Percentiles rank a stretch among this genome's conserved stretches.
phyloP scores from a whole-genome alignment of 2,797 vertebrate genomes.

The Cygnus olor region DNA sequence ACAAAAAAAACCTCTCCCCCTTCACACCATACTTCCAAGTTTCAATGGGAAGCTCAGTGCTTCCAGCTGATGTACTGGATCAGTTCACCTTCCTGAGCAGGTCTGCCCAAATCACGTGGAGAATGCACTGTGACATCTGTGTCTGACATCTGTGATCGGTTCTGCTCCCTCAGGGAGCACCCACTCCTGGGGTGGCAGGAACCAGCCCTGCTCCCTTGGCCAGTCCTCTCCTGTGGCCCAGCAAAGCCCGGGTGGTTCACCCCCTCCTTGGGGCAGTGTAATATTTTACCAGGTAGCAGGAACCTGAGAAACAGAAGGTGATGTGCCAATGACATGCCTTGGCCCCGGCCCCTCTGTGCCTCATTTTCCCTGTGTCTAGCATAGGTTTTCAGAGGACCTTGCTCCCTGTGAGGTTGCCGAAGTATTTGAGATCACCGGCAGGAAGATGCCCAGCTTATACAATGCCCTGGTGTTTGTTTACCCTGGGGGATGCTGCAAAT shows the following conservation, averaged over 20 bases:
- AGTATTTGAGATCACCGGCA: background rate
- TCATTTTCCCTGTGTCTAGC: background rate
- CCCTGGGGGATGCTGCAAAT: background rate
- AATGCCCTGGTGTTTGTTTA: background rate
- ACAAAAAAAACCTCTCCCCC: background rate
- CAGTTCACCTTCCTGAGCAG: background rate
- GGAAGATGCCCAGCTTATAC: background rate
- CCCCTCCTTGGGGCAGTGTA: background rate
- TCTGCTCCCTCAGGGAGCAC: background rate
- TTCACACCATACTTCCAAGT: fast-evolving
- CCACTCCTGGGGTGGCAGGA: background rate
- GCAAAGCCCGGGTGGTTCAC: background rate
- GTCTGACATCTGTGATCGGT: background rate
- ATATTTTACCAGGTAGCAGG: background rate
- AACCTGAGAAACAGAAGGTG: background rate
- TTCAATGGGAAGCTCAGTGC: background rate
- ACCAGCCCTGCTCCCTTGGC: background rate
- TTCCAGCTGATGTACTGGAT: background rate
- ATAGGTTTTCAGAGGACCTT: background rate
- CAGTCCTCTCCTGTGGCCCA: background rate
- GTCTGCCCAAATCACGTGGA: fast-evolving
- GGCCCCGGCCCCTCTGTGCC: background rate
- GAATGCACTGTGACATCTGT: background rate
- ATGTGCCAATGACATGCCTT: background rate
- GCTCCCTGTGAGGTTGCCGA: background rate